Percentiles rank a stretch among this genome's conserved stretches.
These are phyloP conservation scores for Oscheius sp. DNA, from an alignment of 2,888 invertebrate species.

Conservation along the genomic window DNA sequence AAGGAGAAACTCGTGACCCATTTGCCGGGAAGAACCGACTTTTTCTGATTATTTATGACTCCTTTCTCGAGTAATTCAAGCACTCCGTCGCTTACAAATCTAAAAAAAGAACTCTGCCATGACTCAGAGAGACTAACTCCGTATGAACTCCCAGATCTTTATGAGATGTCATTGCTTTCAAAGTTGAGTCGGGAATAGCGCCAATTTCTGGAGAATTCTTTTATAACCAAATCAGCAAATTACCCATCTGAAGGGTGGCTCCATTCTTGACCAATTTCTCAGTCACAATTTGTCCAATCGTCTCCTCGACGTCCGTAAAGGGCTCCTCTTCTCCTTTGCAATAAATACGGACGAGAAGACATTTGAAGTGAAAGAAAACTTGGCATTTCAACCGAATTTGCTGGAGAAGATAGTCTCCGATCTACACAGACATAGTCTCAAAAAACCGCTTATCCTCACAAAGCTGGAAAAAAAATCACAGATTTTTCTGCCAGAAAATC, in stretches of 20 bases:
- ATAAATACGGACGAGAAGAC: too few species aligned
- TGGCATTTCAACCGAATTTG: too few species aligned
- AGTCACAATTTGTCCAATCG: conserved; percentile 77
- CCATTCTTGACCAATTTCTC: conserved; percentile 89
- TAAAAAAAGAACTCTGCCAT: too few species aligned
- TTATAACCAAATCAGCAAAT: background rate
- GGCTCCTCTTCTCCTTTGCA: background rate
- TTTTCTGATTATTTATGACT: conserved; percentile 86
- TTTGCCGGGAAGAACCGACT: conserved; percentile 72
- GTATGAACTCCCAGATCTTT: conserved; percentile 93
- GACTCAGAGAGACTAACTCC: conserved; percentile 98
- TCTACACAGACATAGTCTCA: too few species aligned
- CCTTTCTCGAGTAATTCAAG: conserved; percentile 85
- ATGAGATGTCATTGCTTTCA: conserved; percentile 82
- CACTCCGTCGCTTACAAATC: conserved; percentile 89
- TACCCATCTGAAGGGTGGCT: conserved; percentile 86
- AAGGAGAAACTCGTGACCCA: conserved; percentile 82
- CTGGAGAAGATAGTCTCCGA: too few species aligned
- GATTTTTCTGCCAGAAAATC: too few species aligned
- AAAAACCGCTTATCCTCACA: too few species aligned
- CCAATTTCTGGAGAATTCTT: conserved; percentile 79
- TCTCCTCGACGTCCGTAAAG: conserved; percentile 21
- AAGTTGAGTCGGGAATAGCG: conserved; percentile 90
- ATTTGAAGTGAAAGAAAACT: too few species aligned
- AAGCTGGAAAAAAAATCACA: too few species aligned